Base-by-base conservation (phyloP, 1,140 invertebrate species). In the Harpegnathos saltator region DNA sequence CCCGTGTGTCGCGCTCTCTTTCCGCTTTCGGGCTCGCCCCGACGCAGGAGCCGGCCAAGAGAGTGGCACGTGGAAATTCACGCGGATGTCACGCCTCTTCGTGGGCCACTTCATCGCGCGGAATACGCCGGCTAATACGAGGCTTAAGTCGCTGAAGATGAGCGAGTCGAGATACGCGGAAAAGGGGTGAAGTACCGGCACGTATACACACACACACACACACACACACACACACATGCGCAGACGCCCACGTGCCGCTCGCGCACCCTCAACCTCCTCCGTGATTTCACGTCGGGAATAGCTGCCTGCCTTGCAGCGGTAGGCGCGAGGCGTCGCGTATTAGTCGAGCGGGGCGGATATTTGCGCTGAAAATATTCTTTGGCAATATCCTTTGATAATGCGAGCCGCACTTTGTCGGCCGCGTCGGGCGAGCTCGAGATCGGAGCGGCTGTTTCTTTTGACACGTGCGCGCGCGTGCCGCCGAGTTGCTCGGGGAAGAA, bases 121-220 rank as follows among this genome's bases (percentile, higher is more conserved):
- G 22, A 80, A 80, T 58, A 52, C 29, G 33, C 56, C 54, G 33
- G 58, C 15, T 58, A 69, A 80, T 69, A 80, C 14, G 15, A 69
- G 63, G 69, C 19, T 58, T n/a, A 44, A 19, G 29, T 69, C 44
- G 15, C 50, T 59, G 44, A 69, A 71, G 75, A 80, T 69, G 71
- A 80, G 24, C 9, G 75, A 26, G 50, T 17, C 44, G 63, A 77
- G 38, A 3, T 74, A 38, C 48, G 19, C n/a, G 12, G 74, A 69
- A 69, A 78, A 65, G 63, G 29, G 33, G 0, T 78, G 33, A 78
- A 69, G 17, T 52, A 63, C 61, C 61, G 29, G 7, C 26, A 29
- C 17, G n/a, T 22, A 38, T 56, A 56, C 11, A 44, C 11, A 44
- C 9, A 9, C 9, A 44, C 9, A 44, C 9, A 44, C 9, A 44